Base-by-base conservation (phyloP, 1,140 invertebrate species). In the Drosophila varians region DNA sequence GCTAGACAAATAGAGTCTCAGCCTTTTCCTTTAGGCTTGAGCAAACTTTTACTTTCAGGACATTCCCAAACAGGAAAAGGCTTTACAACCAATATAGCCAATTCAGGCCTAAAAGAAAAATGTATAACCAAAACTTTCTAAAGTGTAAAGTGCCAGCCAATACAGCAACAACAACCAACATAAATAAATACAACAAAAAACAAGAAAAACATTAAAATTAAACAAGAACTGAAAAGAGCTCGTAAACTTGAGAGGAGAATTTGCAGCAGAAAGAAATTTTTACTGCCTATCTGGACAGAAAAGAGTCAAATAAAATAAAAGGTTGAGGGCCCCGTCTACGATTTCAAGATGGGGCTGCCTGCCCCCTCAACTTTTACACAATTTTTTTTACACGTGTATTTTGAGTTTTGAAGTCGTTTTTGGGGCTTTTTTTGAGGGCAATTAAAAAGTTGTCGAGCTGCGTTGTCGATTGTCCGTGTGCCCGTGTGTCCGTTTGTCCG, bases 371-470 rank as follows among this genome's bases (percentile, higher is more conserved):
- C 31, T 69, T 69, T 68, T 48, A 28, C 9, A 11, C 28, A 11
- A 2, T 62, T 47, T 42, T 23, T 46, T 21, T 65, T 49, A 43
- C 16, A 62, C 31, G 47, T 58, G 49, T 51, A 56, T 61, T 61
- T 61, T 28, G 52, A 60, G 57, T 74, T 66, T 66, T 73, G 31
- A 31, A 77, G 58, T 77, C 38, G 69, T 9, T n/a, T 31, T 31
- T 31, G 4, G 1, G 11, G 26, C 18, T 69, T 56, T 70, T 77
- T 80, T 82, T 82, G 56, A 60, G 68, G 77, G 77, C 77, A 82
- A 82, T 82, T 82, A 82, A 82, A 82, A 82, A 82, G 61, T 82
- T 83, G 74, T 83, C 60, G 73, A 82, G 77, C 77, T 69, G 64
- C 70, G 76, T 70, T 74, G 60, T 57, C 60, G 61, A 68, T 65